Percentiles rank a stretch among this genome's conserved stretches.
These are phyloP conservation scores for Prionchulus punctatus DNA, from an alignment of 2,888 invertebrate genomes.

Conservation along the genomic window DNA sequence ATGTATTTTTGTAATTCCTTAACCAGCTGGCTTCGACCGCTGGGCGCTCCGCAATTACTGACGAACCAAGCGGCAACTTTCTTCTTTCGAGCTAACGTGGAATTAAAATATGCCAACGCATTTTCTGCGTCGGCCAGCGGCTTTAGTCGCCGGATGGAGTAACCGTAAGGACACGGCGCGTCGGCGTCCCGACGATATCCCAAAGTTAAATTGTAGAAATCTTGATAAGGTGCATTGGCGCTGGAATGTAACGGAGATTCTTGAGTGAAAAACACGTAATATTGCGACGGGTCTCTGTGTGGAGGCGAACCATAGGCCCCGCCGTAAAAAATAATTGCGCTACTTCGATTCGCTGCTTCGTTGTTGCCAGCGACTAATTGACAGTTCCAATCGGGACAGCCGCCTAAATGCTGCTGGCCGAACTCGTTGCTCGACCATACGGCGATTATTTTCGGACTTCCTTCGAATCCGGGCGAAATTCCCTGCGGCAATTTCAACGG, in stretches of 20 bases:
- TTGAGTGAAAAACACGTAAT: neutral
- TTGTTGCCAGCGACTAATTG: neutral
- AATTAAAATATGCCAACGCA: too few relatives aligned
- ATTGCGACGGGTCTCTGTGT: neutral
- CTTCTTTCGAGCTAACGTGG: neutral
- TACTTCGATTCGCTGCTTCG: neutral
- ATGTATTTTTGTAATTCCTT: neutral
- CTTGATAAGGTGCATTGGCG: neutral
- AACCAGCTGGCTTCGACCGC: neutral
- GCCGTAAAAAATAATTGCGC: neutral
- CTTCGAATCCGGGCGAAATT: too few relatives aligned
- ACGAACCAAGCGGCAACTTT: constrained; percentile 6
- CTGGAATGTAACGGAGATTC: neutral
- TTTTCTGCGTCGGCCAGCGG: too few relatives aligned
- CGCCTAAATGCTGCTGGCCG: neutral
- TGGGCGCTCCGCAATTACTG: constrained; percentile 3
- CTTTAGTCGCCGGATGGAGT: too few relatives aligned
- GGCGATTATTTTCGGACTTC: too few relatives aligned
- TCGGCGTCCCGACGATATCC: constrained; percentile 3
- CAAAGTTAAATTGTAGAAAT: constrained; percentile 5
- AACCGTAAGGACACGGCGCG: constrained; percentile 3
- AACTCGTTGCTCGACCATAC: neutral
- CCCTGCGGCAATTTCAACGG: too few relatives aligned
- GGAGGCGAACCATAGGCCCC: neutral
- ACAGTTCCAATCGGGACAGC: neutral